These are phyloP conservation scores for Hyles lineata DNA, from an alignment of 2,888 invertebrate species.

Conservation along the genomic window DNA sequence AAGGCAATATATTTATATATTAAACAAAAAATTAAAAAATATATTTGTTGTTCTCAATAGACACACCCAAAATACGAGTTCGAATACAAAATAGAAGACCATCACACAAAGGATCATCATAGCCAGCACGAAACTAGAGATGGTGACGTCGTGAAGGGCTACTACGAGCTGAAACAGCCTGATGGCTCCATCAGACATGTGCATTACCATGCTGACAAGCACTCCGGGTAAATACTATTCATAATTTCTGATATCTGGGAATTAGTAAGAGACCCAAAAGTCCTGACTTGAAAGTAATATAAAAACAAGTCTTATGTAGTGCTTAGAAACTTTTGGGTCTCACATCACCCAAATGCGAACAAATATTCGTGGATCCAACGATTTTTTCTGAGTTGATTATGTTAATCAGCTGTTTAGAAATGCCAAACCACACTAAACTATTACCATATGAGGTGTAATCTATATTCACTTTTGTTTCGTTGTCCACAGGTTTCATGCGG, in stretches of 20 bases:
- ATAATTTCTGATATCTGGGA: neutral
- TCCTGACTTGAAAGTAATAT: neutral
- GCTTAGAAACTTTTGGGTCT: too few relatives aligned
- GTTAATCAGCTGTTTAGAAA: too few relatives aligned
- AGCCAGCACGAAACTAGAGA: constrained; percentile 75
- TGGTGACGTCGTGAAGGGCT: constrained; percentile 79
- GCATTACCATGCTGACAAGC: constrained; percentile 79
- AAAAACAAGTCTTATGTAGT: neutral
- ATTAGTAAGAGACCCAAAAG: neutral
- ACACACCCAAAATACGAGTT: constrained; percentile 71
- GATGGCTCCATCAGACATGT: constrained; percentile 81
- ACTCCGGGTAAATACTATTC: constrained; percentile 61
- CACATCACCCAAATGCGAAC: neutral
- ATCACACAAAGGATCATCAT: constrained; percentile 80
- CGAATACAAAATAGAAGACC: constrained; percentile 69
- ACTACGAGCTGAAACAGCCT: constrained; percentile 80
- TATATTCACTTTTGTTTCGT: neutral
- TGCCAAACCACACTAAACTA: too few relatives aligned
- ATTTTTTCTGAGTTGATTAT: too few relatives aligned
- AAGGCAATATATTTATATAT: neutral
- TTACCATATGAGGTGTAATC: too few relatives aligned
- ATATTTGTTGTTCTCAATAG: constrained; percentile 40
- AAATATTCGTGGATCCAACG: neutral
- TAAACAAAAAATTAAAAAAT: neutral
- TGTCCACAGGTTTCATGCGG: constrained; percentile 73